phyloP scores from a whole-genome alignment of 2,113 vertebrate species.

The cattle (Bos taurus) region DNA sequence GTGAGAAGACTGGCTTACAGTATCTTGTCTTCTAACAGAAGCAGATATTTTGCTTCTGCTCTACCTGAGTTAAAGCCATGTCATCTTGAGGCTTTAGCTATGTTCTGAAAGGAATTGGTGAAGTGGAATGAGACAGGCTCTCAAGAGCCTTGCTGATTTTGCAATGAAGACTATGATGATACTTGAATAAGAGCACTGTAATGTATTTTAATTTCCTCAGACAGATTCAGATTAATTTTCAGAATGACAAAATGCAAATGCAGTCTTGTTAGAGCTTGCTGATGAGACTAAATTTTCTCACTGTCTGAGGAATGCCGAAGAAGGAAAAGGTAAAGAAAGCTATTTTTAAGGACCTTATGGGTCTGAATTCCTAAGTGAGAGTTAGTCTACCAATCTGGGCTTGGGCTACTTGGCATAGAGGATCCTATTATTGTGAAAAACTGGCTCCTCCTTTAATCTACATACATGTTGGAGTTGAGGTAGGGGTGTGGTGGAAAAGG shows the following conservation, averaged over 20 bases:
- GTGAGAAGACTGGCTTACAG: background rate
- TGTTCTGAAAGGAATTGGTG: background rate
- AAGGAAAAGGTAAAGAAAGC: background rate
- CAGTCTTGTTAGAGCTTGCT: background rate
- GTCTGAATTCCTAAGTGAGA: background rate
- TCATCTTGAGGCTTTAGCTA: background rate
- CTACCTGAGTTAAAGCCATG: background rate
- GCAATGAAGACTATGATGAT: background rate
- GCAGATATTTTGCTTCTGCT: conserved; percentile 1
- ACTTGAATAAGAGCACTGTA: background rate
- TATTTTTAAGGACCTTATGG: background rate
- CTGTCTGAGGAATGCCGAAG: background rate
- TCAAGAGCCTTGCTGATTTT: background rate
- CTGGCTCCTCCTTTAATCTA: background rate
- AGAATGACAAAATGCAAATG: conserved; percentile 32
- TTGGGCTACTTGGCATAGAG: background rate
- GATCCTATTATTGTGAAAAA: background rate
- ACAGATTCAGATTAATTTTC: conserved; percentile 42
- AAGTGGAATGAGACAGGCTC: background rate
- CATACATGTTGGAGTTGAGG: background rate
- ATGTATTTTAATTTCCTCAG: conserved; percentile 40
- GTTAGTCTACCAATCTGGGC: background rate
- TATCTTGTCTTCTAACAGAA: background rate
- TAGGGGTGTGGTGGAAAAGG: background rate
- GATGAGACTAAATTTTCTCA: conserved; percentile 17